Evolutionary conservation across 1,140 invertebrate species (phyloP).

Genomic region (Proctacanthus coquilletti): DNA sequence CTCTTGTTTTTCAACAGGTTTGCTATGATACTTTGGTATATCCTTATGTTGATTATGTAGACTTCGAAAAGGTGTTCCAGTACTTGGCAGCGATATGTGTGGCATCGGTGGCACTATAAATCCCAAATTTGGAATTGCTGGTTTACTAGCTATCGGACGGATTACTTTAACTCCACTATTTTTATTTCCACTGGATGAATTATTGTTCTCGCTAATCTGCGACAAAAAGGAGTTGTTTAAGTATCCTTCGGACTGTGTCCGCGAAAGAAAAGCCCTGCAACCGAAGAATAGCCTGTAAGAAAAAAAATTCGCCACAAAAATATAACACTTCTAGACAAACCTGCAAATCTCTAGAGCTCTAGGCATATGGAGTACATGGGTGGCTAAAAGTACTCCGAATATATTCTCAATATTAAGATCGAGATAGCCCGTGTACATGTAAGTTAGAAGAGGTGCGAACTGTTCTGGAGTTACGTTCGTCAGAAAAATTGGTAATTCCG

Average conservation of each 20-base stretch:
- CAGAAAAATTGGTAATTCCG: constrained; percentile 25
- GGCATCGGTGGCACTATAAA: constrained; percentile 5
- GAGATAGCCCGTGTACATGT: constrained; percentile 61
- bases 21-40: too few species aligned
- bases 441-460: constrained; percentile 53
- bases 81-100: neutral
- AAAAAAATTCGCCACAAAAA: too few species aligned
- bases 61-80: constrained; percentile 15
- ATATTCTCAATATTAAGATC: constrained; percentile 54
- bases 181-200: constrained; percentile 7
- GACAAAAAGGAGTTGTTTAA: constrained; percentile 9
- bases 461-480: constrained; percentile 47
- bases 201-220: neutral
- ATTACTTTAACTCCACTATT: constrained; percentile 15
- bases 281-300: too few species aligned
- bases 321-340: too few species aligned
- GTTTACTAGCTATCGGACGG: constrained; percentile 26
- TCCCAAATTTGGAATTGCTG: constrained; percentile 7
- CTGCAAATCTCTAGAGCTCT: constrained; percentile 50
- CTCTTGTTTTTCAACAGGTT: too few species aligned
- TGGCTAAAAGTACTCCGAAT: constrained; percentile 54
- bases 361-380: constrained; percentile 60
- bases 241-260: constrained; percentile 27
- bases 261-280: constrained; percentile 30
- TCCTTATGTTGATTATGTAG: too few species aligned